These are phyloP conservation scores for Eolophus roseicapilla DNA, from an alignment of 2,113 vertebrate genomes.

Conservation along the genomic window DNA sequence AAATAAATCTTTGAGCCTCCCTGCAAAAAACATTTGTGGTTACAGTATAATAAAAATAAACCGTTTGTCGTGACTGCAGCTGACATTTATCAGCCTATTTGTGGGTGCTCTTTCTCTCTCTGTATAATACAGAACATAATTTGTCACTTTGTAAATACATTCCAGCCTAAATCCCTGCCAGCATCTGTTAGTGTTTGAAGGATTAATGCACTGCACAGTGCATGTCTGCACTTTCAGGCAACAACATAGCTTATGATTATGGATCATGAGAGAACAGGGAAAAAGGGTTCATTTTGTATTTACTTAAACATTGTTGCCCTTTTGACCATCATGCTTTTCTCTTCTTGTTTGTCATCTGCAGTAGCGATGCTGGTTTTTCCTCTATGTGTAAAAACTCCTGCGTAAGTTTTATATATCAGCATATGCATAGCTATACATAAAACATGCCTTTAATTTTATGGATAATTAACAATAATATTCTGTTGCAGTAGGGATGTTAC, in stretches of 20 bases:
- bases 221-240: constrained; percentile 72
- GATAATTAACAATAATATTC: background rate
- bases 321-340: constrained; percentile 57
- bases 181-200: constrained; percentile 83
- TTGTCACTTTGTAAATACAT: constrained; percentile 90
- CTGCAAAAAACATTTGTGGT: constrained; percentile 77
- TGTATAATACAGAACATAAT: constrained; percentile 83
- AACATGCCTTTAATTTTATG: background rate
- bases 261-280: constrained; percentile 58
- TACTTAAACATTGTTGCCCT: constrained; percentile 49
- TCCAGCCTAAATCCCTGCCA: constrained; percentile 85
- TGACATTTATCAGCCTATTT: constrained; percentile 91
- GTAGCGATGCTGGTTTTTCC: background rate
- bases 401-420: background rate
- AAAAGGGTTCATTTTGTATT: constrained; percentile 26
- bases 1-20: constrained; percentile 81
- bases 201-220: constrained; percentile 79
- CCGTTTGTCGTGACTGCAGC: constrained; percentile 84
- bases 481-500: background rate
- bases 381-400: background rate
- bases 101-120: constrained; percentile 84
- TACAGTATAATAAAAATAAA: constrained; percentile 95
- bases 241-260: constrained; percentile 59
- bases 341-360: constrained; percentile 16
- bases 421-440: accelerated